These are phyloP conservation scores for Nannospalax galili DNA, from an alignment of 2,113 vertebrate species.

Conservation along the genomic window DNA sequence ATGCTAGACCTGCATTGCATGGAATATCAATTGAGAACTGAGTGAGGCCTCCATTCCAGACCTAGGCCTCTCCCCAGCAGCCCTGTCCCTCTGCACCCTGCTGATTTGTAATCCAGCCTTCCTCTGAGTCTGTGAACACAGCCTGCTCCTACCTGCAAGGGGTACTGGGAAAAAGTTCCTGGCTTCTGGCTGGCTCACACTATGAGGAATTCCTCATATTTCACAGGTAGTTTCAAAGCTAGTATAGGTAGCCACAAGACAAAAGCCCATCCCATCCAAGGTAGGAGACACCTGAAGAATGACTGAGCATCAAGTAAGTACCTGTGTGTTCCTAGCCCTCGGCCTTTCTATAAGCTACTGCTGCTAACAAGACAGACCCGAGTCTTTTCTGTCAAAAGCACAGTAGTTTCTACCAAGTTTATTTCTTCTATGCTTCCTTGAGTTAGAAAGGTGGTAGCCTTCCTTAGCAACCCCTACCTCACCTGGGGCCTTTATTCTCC, in stretches of 20 bases:
- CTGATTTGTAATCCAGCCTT: not conserved
- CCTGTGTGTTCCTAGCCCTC: not conserved
- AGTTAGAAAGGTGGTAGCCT: not conserved
- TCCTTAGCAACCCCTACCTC: not conserved
- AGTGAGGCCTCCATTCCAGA: fast-evolving
- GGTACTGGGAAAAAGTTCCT: not conserved
- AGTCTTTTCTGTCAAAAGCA: not conserved
- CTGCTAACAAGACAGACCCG: not conserved
- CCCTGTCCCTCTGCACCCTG: not conserved
- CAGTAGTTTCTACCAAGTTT: not conserved
- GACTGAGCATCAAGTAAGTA: not conserved
- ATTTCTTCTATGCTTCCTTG: not conserved
- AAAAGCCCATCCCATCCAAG: not conserved
- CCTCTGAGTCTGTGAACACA: not conserved
- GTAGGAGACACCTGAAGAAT: not conserved
- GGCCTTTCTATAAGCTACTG: not conserved
- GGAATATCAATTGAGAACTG: not conserved
- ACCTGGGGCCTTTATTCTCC: not conserved
- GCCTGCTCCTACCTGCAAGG: not conserved
- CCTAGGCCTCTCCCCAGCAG: not conserved
- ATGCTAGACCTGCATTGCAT: not conserved
- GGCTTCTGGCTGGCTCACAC: not conserved
- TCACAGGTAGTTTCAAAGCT: not conserved
- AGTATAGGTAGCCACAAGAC: not conserved
- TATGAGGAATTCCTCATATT: not conserved